A percentile compares a stretch with the other conserved stretches of the same genome.
Conservation (phyloP, 2,113 vertebrate genomes). For the Istiophorus platypterus region DNA sequence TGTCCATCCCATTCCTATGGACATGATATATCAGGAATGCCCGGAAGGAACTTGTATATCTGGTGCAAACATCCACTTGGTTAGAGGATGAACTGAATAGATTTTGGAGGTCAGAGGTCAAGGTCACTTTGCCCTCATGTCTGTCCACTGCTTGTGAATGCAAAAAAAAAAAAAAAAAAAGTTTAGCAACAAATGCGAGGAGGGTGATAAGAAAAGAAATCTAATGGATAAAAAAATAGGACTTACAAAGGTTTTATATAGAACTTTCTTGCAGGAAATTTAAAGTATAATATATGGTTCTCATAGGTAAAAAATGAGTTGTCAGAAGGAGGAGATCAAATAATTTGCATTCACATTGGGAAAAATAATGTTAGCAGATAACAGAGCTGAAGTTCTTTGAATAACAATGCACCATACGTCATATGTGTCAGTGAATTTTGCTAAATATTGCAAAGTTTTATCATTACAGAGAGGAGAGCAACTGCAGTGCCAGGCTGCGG, state of each 20-base stretch:
- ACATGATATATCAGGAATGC: too few relatives aligned
- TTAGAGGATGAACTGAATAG: too few relatives aligned
- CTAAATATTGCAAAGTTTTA: neutral
- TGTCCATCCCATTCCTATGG: too few relatives aligned
- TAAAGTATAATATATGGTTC: neutral
- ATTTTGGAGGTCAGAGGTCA: too few relatives aligned
- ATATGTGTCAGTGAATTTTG: neutral
- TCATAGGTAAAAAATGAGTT: neutral
- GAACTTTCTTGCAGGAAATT: neutral
- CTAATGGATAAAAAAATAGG: neutral
- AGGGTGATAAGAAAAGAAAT: neutral
- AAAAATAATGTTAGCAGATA: neutral
- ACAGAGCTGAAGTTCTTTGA: neutral
- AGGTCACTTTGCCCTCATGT: too few relatives aligned
- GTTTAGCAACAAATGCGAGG: neutral
- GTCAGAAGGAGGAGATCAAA: conserved; percentile 7
- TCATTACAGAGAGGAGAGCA: neutral
- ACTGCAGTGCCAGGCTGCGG: neutral
- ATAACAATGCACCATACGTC: neutral
- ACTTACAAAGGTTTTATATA: too few relatives aligned
- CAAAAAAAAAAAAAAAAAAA: neutral
- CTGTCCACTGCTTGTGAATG: too few relatives aligned
- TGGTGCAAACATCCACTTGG: too few relatives aligned
- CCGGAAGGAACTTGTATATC: too few relatives aligned
- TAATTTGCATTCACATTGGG: neutral